A percentile compares a stretch with the other conserved stretches of the same genome.
Evolutionary conservation across 2,113 vertebrate genomes (phyloP).

Genomic region (Scatophagus argus): DNA sequence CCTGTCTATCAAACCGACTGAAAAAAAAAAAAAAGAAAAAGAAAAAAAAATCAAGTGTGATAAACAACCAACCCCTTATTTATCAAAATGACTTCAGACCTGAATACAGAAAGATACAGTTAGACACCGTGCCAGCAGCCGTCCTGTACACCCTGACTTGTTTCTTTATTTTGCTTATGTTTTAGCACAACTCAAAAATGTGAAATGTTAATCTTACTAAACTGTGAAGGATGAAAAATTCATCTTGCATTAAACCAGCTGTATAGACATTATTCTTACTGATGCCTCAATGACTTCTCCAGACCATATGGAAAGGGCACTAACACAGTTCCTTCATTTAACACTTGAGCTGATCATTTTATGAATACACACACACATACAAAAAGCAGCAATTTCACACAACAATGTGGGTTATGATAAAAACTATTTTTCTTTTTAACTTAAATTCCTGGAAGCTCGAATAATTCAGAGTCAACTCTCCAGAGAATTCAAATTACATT

Average conservation of each 20-base stretch:
- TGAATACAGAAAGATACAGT: no score
- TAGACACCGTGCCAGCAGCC: neutral
- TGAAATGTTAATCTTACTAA: neutral
- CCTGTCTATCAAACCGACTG: neutral
- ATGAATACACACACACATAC: neutral
- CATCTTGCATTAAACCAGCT: neutral
- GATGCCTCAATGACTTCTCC: neutral
- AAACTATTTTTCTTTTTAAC: neutral
- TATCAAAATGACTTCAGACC: neutral
- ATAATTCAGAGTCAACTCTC: neutral
- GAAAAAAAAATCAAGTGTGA: neutral
- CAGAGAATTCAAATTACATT: neutral
- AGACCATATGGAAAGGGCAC: neutral
- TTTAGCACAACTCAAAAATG: neutral
- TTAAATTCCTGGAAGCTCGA: neutral
- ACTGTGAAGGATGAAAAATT: neutral
- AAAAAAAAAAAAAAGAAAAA: neutral
- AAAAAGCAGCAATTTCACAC: neutral
- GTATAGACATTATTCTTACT: neutral
- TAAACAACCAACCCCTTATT: neutral
- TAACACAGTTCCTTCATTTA: neutral
- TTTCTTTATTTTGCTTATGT: neutral
- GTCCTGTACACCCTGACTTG: neutral
- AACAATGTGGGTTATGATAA: neutral
- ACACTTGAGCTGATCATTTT: no score